Evolutionary conservation across 2,797 vertebrate genomes (phyloP), one percentile per base, ranked within the genome.

Genomic region (Cuculus canorus): DNA sequence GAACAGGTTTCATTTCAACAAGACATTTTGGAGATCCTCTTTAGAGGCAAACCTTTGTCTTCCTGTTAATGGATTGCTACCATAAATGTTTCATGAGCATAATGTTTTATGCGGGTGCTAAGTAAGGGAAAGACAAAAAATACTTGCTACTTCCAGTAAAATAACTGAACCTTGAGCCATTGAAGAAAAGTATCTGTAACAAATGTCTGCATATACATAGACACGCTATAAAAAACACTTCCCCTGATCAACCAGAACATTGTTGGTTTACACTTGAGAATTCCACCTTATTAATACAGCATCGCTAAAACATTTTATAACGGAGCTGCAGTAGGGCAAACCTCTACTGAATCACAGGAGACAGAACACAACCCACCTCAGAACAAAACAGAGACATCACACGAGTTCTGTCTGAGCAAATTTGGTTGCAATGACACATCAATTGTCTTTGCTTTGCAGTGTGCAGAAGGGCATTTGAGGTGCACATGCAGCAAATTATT

Each of bases 11-110:
- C 88, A 90, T 63, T 90, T 79, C 69, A 93, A 86, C 82, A 82
- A 93, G 88, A 89, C 63, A 22, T 70, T 91, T 3, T 61, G 37
- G 41, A 3, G 7, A 90, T 65, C 54, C 23, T 84, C 93, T 94
- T 71, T 5, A 80, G 87, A 85, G 39, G 24, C 57, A 68, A 88
- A 30, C 35, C 68, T 88, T 93, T 16, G n/a, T 91, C 76, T 93
- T 89, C 60, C 83, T 91, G 75, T 81, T 96, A 85, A 90, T 77
- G 84, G 72, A 71, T 86, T 82, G 94, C 57, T 52, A 32, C 69
- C 69, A 88, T 88, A 69, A 92, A 95, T 85, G 68, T 92, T 95
- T 95, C 76, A 95, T 50, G 54, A 92, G 57, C 21, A 13, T 52
- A 23, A 93, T 89, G 85, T 66, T 92, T 88, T 47, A 33, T 75